phyloP scores from a whole-genome alignment of 2,888 invertebrate species.

The Isoperla grammatica region DNA sequence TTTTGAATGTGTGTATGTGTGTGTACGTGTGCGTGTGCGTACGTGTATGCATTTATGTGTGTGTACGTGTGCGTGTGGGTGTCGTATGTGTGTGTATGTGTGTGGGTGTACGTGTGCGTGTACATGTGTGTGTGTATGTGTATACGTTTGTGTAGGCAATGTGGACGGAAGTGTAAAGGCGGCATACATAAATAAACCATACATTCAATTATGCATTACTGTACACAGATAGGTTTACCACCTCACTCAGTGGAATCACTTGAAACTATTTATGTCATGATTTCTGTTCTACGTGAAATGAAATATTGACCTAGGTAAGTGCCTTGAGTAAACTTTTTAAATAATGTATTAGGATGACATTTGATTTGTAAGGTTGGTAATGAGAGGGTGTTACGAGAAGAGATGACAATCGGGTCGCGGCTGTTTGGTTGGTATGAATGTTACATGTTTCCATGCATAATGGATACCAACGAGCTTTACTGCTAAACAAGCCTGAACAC shows the following conservation, averaged over 20 bases:
- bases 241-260: not conserved
- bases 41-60: no score
- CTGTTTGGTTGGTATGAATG: constrained; percentile 30
- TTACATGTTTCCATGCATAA: constrained; percentile 29
- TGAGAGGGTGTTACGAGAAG: constrained; percentile 26
- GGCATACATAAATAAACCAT: not conserved
- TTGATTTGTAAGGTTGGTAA: constrained; percentile 25
- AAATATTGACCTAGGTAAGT: constrained; percentile 14
- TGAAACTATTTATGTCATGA: not conserved
- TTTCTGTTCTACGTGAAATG: constrained; percentile 6
- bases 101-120: no score
- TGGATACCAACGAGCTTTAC: constrained; percentile 5
- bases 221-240: constrained; percentile 1
- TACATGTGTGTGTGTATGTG: no score
- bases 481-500: constrained; percentile 12
- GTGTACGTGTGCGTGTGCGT: no score
- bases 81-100: no score
- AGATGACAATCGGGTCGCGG: constrained; percentile 27
- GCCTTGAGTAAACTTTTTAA: constrained; percentile 19
- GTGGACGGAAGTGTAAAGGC: no score
- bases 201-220: not conserved
- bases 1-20: no score
- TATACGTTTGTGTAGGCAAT: no score
- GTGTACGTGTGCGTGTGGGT: no score
- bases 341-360: constrained; percentile 26